A percentile compares a stretch with the other conserved stretches of the same genome.
Conservation (phyloP, 2,797 vertebrate species). For the Macrochelys suwanniensis region DNA sequence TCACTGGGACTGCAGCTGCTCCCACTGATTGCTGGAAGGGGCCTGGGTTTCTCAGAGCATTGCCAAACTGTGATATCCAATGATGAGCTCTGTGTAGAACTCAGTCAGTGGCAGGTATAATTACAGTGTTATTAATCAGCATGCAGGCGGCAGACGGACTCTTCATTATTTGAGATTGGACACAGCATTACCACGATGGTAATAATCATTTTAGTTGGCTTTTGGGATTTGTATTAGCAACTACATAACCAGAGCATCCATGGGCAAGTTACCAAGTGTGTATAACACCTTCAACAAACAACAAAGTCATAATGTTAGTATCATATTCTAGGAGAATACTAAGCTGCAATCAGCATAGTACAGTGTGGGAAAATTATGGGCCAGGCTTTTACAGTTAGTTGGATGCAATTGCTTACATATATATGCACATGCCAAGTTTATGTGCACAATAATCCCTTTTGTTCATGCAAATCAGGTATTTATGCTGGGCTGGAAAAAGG, state of each 20-base stretch:
- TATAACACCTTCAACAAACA: not conserved
- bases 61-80: not conserved
- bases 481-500: not conserved
- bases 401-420: not conserved
- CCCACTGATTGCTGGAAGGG: not conserved
- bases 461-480: not conserved
- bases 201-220: not conserved
- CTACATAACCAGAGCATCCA: not conserved
- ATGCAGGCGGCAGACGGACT: not conserved
- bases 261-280: not conserved
- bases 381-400: conserved; percentile 3
- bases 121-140: not conserved
- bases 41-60: not conserved
- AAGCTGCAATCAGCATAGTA: not conserved
- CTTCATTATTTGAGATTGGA: conserved; percentile 31
- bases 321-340: not conserved
- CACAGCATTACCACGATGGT: conserved; percentile 1
- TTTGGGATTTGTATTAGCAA: not conserved
- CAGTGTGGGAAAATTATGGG: not conserved
- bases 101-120: not conserved
- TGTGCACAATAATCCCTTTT: not conserved
- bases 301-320: not conserved
- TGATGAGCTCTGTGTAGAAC: not conserved
- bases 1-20: conserved; percentile 43
- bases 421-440: not conserved